A percentile compares a stretch with the other conserved stretches of the same genome.
These are phyloP conservation scores for Zosterops hypoxanthus DNA, from an alignment of 2,113 vertebrate genomes.

Conservation along the genomic window DNA sequence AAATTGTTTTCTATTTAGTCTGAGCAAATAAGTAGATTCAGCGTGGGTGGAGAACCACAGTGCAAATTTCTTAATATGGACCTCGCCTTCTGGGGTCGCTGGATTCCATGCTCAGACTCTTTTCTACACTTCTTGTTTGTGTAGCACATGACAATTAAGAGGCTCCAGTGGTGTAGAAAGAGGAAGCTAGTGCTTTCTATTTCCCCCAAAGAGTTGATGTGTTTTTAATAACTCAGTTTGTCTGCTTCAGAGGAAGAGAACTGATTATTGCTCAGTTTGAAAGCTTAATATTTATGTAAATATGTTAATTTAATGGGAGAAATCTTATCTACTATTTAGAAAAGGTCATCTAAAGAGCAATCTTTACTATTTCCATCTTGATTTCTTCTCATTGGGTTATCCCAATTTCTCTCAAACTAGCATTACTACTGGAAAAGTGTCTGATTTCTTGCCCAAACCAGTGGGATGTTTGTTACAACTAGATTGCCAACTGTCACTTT, in stretches of 20 bases:
- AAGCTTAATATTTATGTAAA: slow-evolving; percentile 30
- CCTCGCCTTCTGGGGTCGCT: neutral
- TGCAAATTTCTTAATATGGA: neutral
- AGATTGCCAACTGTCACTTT: slow-evolving; percentile 66
- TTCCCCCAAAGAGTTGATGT: neutral
- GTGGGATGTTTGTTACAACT: slow-evolving; percentile 50
- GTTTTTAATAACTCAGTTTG: neutral
- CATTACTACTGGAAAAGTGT: slow-evolving; percentile 18
- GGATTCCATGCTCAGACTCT: neutral
- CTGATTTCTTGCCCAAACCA: slow-evolving; percentile 39
- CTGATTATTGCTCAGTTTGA: neutral
- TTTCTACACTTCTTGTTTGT: neutral
- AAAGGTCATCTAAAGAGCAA: slow-evolving; percentile 22
- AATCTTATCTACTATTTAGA: neutral
- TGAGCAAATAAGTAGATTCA: neutral
- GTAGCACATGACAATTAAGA: neutral
- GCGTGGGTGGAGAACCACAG: neutral
- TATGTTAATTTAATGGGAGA: slow-evolving; percentile 12
- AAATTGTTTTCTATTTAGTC: neutral
- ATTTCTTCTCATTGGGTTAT: neutral
- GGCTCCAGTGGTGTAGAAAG: neutral
- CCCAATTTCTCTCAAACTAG: neutral
- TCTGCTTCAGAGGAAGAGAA: slow-evolving; percentile 11
- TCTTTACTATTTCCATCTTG: slow-evolving; percentile 7
- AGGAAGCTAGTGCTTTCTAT: neutral